Conservation (phyloP, 2,113 vertebrate species). For the Halcyon malimbica region DNA sequence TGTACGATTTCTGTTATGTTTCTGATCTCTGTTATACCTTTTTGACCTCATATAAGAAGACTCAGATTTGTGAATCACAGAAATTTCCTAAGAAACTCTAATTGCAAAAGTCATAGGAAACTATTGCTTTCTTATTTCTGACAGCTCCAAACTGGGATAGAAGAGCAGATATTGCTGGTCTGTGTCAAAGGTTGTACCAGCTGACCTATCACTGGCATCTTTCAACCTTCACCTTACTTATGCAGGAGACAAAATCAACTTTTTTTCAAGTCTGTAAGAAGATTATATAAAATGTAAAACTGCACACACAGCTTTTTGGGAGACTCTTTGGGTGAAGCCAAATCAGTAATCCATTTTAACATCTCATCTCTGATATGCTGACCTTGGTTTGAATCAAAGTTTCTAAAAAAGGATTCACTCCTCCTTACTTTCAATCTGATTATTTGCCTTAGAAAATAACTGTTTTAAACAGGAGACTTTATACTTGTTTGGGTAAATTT, state of each 20-base stretch:
- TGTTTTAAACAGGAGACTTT: slow-evolving; percentile 79
- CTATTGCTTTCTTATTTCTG: not conserved
- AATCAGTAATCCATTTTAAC: slow-evolving; percentile 68
- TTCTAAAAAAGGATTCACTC: slow-evolving; percentile 63
- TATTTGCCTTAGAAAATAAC: slow-evolving; percentile 74
- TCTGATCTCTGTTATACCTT: not conserved
- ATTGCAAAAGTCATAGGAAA: not conserved
- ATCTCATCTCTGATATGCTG: slow-evolving; percentile 63
- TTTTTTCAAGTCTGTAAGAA: not conserved
- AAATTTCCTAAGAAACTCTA: slow-evolving; percentile 2
- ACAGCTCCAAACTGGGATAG: not conserved
- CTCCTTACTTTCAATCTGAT: slow-evolving; percentile 74
- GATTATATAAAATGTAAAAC: not conserved
- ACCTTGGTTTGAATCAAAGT: slow-evolving; percentile 65
- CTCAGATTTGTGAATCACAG: not conserved
- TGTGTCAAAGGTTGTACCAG: not conserved
- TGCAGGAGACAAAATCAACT: not conserved
- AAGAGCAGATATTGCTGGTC: not conserved
- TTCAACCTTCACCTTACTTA: not conserved
- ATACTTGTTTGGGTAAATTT: slow-evolving; percentile 78
- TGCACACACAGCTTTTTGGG: not conserved
- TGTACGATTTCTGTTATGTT: not conserved
- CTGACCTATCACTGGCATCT: not conserved
- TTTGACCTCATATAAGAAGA: slow-evolving; percentile 5
- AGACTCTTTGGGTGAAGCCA: slow-evolving; percentile 2